Evolutionary conservation across 2,113 vertebrate genomes (phyloP).

Genomic region (Lethenteron reissneri): DNA sequence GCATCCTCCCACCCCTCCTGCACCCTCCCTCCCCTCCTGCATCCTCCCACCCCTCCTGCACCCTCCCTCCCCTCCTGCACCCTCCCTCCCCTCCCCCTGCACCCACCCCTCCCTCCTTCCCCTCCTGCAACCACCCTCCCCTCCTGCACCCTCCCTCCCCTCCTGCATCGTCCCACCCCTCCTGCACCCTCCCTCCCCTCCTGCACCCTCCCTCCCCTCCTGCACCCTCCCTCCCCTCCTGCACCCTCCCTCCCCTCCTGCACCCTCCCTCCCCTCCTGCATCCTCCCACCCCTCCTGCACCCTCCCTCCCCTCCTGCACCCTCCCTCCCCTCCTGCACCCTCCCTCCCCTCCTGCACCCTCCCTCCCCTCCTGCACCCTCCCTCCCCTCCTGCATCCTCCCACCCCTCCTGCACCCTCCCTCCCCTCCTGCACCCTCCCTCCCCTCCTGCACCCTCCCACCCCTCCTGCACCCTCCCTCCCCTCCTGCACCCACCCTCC

Average conservation of each 20-base stretch:
- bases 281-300: neutral
- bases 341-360: neutral
- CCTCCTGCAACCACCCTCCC: neutral
- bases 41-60: neutral
- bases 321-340: neutral
- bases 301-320: neutral
- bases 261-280: neutral
- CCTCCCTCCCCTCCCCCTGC: neutral
- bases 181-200: neutral
- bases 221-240: neutral
- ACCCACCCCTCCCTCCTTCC: neutral
- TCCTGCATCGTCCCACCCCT: neutral
- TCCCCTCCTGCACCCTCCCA: neutral
- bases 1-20: neutral
- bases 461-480: neutral
- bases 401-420: neutral
- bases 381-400: neutral
- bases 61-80: neutral
- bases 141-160: neutral
- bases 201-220: neutral
- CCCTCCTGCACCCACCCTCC: neutral
- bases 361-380: neutral
- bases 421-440: neutral
- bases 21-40: neutral
- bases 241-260: neutral